Evolutionary conservation across 2,113 vertebrate species (phyloP).

Genomic region (Dasyprocta punctata): DNA sequence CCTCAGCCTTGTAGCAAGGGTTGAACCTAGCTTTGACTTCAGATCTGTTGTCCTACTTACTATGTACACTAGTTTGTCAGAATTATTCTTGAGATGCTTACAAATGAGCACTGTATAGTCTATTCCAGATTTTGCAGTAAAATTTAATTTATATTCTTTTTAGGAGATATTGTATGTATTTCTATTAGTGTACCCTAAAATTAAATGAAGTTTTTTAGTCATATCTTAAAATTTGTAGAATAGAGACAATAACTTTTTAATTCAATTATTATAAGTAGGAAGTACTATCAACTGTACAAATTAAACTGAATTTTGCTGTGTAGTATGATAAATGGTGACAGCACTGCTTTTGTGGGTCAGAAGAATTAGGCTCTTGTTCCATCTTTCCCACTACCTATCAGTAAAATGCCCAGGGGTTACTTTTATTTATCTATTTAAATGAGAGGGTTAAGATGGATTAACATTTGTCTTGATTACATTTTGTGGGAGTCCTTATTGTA

Average conservation of each 20-base stretch:
- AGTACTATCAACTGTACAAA: background rate
- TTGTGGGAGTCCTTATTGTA: slow-evolving; percentile 21
- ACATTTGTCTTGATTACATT: background rate
- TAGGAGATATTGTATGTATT: background rate
- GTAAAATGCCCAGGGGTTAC: background rate
- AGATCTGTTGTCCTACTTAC: background rate
- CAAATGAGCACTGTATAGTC: background rate
- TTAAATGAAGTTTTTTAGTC: slow-evolving; percentile 21
- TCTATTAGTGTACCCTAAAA: slow-evolving; percentile 10
- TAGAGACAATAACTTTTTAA: background rate
- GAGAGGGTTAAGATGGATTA: background rate
- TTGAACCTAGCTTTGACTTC: slow-evolving; percentile 12
- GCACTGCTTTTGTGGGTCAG: background rate
- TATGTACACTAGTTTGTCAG: background rate
- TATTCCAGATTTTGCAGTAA: slow-evolving; percentile 37
- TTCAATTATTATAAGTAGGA: slow-evolving; percentile 15
- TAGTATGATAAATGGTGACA: background rate
- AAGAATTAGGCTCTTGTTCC: background rate
- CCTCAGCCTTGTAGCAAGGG: background rate
- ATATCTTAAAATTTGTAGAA: slow-evolving; percentile 38
- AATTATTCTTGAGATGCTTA: background rate
- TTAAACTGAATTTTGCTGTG: background rate
- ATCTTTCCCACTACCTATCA: background rate
- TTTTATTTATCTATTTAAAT: background rate
- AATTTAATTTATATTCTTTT: slow-evolving; percentile 9